Base-by-base conservation (phyloP, 2,888 invertebrate genomes). In the Ditula angustiorana region DNA sequence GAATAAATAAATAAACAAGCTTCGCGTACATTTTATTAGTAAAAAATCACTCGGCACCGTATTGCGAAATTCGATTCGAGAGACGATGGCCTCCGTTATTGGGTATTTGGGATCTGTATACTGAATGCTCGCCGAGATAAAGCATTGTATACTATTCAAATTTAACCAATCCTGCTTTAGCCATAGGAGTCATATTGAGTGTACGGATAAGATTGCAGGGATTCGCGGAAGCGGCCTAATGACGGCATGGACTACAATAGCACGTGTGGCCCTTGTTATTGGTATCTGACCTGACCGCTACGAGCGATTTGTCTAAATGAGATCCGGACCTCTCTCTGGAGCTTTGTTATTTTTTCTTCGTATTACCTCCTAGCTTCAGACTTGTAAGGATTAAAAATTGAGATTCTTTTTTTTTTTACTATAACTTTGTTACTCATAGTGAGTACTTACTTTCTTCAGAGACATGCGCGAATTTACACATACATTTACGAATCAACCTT, bases 221-320 rank as follows among this genome's bases (percentile, higher is more conserved):
- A 71, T 75, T 75, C 78, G 75, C 90, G 91, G 90, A 90, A 90
- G 85, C 87, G 84, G 81, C 85, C 90, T 92, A 91, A 92, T 90
- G 92, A 91, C 86, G 88, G 85, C 85, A 80, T 78, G 79, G 84
- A 86, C 81, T 84, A 92, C 92, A 92, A 92, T 91, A 88, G 90
- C 88, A 90, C 85, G 85, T 84, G 86, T 86, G 85, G 79, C 83
- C 87, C 90, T 91, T 92, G 86, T 91, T 92, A 91, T 91, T 91
- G 91, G 89, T 90, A 88, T 90, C 90, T 88, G 90, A 88, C 88
- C 87, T 90, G 89, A 91, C 91, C 91, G 90, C 90, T 88, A 90
- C 88, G 83, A 89, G 86, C 90, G 90, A 92, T 92, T 92, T 91
- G 92, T 92, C 90, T 88, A 91, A 91, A 92, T 90, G 90, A 92